Conservation (phyloP, 1,140 invertebrate species). For the Heliothis subflexa region DNA sequence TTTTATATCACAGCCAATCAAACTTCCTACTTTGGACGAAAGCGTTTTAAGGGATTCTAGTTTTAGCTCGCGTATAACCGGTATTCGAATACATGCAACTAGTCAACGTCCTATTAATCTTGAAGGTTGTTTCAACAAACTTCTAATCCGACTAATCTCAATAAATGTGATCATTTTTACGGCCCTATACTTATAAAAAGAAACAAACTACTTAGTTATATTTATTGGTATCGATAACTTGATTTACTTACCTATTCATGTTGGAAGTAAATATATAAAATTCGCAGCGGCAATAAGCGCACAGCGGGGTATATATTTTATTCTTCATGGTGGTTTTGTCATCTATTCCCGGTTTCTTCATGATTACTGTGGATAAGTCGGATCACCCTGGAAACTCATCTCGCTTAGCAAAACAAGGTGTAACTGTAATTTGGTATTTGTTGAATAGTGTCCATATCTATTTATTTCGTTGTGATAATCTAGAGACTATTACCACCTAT, state of each 20-base stretch:
- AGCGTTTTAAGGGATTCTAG: constrained; percentile 43
- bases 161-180: too few relatives aligned
- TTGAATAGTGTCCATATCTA: too few relatives aligned
- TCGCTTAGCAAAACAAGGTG: constrained; percentile 37
- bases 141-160: too few relatives aligned
- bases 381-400: background rate
- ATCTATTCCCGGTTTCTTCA: constrained; percentile 36
- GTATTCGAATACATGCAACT: background rate
- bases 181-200: background rate
- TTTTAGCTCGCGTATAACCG: constrained; percentile 35
- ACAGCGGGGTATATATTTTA: constrained; percentile 33
- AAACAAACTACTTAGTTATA: background rate
- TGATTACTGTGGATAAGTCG: background rate
- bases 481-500: too few relatives aligned
- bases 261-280: background rate
- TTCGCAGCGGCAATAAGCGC: constrained; percentile 56
- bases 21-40: constrained; percentile 40
- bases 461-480: too few relatives aligned
- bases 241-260: constrained; percentile 44
- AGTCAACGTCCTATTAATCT: background rate
- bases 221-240: background rate
- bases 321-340: constrained; percentile 18
- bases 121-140: background rate
- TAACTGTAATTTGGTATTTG: background rate
- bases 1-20: constrained; percentile 51